These are phyloP conservation scores for Heterohyrax brucei DNA, from an alignment of 2,797 vertebrate species.

Conservation along the genomic window DNA sequence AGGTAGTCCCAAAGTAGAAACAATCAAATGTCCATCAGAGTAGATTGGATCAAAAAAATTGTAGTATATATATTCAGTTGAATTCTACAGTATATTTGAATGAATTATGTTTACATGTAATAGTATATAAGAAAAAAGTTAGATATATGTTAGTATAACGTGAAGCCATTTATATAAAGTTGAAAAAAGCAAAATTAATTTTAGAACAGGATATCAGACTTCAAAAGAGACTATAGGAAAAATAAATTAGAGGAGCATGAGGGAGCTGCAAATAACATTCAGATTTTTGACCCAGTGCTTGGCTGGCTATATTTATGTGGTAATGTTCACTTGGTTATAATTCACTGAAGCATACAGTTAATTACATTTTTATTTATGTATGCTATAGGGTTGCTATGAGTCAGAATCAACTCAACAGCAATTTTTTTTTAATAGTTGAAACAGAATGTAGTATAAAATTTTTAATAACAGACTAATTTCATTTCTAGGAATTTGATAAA, in stretches of 20 bases:
- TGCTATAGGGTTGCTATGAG: not conserved
- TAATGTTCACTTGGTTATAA: not conserved
- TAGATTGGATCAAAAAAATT: not conserved
- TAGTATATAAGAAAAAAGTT: conserved; percentile 15
- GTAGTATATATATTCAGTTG: not conserved
- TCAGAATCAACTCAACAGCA: too few species aligned
- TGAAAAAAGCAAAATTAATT: not conserved
- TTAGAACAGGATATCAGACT: not conserved
- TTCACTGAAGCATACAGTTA: not conserved
- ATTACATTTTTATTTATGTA: not conserved
- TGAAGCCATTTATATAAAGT: not conserved
- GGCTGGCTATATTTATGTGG: not conserved
- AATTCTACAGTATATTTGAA: conserved; percentile 24
- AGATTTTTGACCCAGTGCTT: not conserved
- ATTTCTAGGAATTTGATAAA: conserved; percentile 27
- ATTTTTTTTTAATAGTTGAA: not conserved
- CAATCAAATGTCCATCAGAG: not conserved
- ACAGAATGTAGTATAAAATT: not conserved
- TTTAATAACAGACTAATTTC: conserved; percentile 1
- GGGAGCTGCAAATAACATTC: not conserved
- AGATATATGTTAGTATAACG: not conserved
- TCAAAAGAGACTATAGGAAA: not conserved
- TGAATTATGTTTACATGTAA: not conserved
- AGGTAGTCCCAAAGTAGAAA: not conserved
- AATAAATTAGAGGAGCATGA: not conserved